Evolutionary conservation across 2,797 vertebrate species (phyloP), one percentile per base, ranked within the genome.

Genomic region (Odontamblyopus lacepedii): DNA sequence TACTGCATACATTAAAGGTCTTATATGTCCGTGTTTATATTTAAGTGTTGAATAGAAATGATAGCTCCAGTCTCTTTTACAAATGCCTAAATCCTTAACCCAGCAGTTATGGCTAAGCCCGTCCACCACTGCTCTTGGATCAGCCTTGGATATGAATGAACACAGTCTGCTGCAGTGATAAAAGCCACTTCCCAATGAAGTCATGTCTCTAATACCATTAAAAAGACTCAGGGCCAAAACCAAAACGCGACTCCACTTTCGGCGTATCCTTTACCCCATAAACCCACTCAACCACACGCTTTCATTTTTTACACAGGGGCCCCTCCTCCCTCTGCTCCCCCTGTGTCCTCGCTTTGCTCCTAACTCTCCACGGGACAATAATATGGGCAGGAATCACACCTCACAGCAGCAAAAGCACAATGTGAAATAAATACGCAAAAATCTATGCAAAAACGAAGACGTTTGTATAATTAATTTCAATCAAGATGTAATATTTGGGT

Each of bases 121-220:
- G 74, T 9, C 60, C 44, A 67, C 48, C 70, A 78, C 84, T 78
- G 79, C 78, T 87, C 70, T 78, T 76, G 67, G 32, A 18, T 29
- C 74, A 68, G 73, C 79, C 77, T 86, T 23, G 23, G 23, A 23
- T 23, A 86, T 84, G 77, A 77, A 81, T 82, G 74, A 77, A 48
- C 32, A 57, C 80, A 72, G 55, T n/a, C 71, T 59, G 11, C 77
- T 59, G 11, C 77, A 76, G 67, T n/a, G 74, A 73, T 38, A 78
- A 51, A 85, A 84, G 84, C 83, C 79, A 84, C 84, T 86, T 88
- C 79, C 77, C 44, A 69, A 78, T 92, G 86, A 92, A 88, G 86
- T 86, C 74, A 91, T 88, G 86, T 90, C 89, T 87, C 75, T 88
- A 89, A 91, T 86, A 73, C 83, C 77, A 84, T 79, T 84, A 82